Evolutionary conservation across 2,888 invertebrate species (phyloP), one percentile per base, ranked within the genome.

Genomic region (Drosophila vallismaia): DNA sequence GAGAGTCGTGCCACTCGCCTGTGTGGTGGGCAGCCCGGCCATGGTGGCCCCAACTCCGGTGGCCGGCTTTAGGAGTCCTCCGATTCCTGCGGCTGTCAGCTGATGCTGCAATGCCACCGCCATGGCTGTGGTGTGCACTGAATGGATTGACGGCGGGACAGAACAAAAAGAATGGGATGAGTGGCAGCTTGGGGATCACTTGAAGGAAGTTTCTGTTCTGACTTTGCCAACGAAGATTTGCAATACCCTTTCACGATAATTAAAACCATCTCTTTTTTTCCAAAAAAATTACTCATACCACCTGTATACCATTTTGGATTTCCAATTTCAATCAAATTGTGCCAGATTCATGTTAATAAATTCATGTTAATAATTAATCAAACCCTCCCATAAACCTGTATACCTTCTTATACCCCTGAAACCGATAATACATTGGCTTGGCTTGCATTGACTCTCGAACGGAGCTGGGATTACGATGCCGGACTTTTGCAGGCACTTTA

Each of bases 31-130:
- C 74, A 90, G 60, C 7, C 90, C 89, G 10, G 90, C 70, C 77
- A 82, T 86, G 10, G 87, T 85, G 12, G 90, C 88, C 9, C 90
- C 88, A 40, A 91, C 88, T 10, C 90, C 88, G n/a, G 90, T 87
- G 8, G 91, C 79, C 38, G 91, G 89, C 72, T 92, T 92, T 53
- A 91, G 80, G 3, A 91, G 84, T 44, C 90, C 88, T 31, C 90
- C 89, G 66, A 91, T 90, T 62, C 89, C 89, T 57, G 89, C 89
- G 4, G 90, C 89, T 24, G 91, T 88, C 67, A 91, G 75, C 83
- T 92, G 90, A 69, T 92, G 90, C 71, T 89, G 91, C 72, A 91
- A 73, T 63, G 91, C 90, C 70, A 91, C 90, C 59, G 91, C 88
- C 89, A 92, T 90, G 59, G 91, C 86, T 69, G 91, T 86, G 69